phyloP scores from a whole-genome alignment of 1,140 invertebrate species.

The Hesperophylax magnus region DNA sequence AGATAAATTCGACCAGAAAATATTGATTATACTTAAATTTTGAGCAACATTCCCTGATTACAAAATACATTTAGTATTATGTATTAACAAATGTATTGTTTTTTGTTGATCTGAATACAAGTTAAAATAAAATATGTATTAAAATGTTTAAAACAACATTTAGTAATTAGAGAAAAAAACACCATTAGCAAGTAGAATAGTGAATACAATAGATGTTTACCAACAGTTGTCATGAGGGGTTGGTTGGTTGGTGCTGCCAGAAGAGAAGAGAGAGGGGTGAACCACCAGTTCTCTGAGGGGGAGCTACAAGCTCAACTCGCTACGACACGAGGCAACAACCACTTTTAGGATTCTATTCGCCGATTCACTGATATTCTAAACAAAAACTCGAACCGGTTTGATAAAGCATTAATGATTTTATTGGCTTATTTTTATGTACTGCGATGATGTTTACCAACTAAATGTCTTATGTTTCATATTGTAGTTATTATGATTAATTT shows the following conservation, averaged over 20 bases:
- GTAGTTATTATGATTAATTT: too few species aligned
- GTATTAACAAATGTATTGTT: neutral
- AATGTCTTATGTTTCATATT: too few species aligned
- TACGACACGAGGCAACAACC: constrained; percentile 6
- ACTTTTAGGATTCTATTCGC: too few species aligned
- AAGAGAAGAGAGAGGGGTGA: neutral
- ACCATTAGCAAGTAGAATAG: neutral
- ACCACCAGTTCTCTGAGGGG: neutral
- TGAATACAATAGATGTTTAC: constrained; percentile 25
- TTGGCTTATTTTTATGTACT: too few species aligned
- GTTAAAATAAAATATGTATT: neutral
- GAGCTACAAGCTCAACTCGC: neutral
- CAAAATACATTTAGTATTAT: neutral
- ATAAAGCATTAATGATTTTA: too few species aligned
- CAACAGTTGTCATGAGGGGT: constrained; percentile 35
- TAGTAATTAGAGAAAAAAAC: too few species aligned
- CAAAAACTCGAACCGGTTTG: too few species aligned
- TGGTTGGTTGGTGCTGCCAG: neutral
- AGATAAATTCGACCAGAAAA: too few species aligned
- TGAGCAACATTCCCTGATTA: too few species aligned
- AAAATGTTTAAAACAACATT: neutral
- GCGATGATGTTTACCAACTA: too few species aligned
- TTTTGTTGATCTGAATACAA: neutral
- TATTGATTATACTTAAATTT: too few species aligned
- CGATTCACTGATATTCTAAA: too few species aligned